phyloP scores from a whole-genome alignment of 2,888 invertebrate genomes.

The Zygothrica quintamaculata region DNA sequence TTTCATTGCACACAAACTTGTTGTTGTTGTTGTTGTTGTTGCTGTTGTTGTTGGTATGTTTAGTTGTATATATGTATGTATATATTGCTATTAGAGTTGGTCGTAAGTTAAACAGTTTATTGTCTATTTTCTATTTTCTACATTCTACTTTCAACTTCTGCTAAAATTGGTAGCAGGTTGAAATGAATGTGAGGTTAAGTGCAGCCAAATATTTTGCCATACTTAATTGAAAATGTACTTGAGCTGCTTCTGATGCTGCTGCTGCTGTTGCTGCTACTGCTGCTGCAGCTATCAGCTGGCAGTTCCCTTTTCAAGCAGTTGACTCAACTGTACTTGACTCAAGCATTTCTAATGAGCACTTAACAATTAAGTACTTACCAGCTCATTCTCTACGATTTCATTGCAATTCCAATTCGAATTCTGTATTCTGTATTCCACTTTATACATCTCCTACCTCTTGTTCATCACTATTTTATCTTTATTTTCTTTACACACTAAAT shows the following conservation, averaged over 20 bases:
- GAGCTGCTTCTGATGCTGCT: no score
- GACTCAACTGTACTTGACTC: constrained; percentile 34
- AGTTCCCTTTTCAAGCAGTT: constrained; percentile 7
- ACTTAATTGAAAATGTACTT: constrained; percentile 76
- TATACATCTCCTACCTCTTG: constrained; percentile 3
- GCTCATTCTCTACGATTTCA: constrained; percentile 21
- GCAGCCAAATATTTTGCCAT: constrained; percentile 73
- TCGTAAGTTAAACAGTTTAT: constrained; percentile 74
- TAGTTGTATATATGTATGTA: no score
- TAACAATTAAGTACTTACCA: constrained; percentile 71
- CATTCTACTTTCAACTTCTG: constrained; percentile 14
- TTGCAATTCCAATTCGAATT: constrained; percentile 28
- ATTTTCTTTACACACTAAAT: constrained; percentile 8
- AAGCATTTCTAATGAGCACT: constrained; percentile 77
- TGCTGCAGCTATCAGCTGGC: constrained; percentile 3
- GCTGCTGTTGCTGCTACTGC: no score
- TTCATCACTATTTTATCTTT: not conserved
- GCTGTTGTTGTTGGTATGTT: no score
- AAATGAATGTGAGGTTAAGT: constrained; percentile 20
- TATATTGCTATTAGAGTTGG: no score
- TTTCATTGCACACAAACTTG: no score
- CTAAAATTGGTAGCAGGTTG: not conserved
- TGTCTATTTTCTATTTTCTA: constrained; percentile 64
- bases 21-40: no score
- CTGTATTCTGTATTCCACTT: no score